Evolutionary conservation across 2,888 invertebrate species (phyloP), one percentile per base, ranked within the genome.

Genomic region (Lasiommata megera): DNA sequence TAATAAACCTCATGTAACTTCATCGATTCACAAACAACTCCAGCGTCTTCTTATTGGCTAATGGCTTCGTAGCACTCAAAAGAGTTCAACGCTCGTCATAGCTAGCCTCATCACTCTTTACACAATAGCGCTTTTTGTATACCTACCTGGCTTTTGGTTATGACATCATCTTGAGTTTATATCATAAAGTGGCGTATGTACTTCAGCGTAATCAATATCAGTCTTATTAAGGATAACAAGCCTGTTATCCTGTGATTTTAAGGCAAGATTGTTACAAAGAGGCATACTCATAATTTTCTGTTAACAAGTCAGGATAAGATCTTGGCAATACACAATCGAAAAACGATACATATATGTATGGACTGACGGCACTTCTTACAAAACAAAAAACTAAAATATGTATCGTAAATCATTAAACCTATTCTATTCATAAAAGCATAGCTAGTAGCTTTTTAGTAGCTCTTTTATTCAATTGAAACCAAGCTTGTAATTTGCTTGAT

Each of bases 101-200:
- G 80, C 82, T 77, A 79, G 82, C 83, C 82, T 80, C 88, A 88
- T 88, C 85, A 86, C 77, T 83, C 79, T 81, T 79, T 50, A 82
- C 81, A 89, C 89, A 90, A 90, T 88, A 74, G 84, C 74, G 61
- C 82, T 90, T 89, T 90, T 89, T 89, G 84, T 88, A 80, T 78
- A 75, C 75, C 79, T 78, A 75, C 75, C 79, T 82, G 76, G 71
- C 70, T 84, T 88, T 87, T 80, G 81, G 85, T 77, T 84, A 88
- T 90, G 89, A 90, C 89, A 88, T 90, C 89, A 90, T 71, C 82
- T 61, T 54, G 16, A 47, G 53, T 44, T 48, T 47, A 58, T 58
- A 56, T 54, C 54, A 56, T 62, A 56, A 54, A 14, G 52, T 38
- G 38, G 29, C 51, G 29, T 59, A 56, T 44, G 56, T 62, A 61